phyloP scores from a whole-genome alignment of 2,797 vertebrate genomes.

The Pipistrellus pipistrellus region DNA sequence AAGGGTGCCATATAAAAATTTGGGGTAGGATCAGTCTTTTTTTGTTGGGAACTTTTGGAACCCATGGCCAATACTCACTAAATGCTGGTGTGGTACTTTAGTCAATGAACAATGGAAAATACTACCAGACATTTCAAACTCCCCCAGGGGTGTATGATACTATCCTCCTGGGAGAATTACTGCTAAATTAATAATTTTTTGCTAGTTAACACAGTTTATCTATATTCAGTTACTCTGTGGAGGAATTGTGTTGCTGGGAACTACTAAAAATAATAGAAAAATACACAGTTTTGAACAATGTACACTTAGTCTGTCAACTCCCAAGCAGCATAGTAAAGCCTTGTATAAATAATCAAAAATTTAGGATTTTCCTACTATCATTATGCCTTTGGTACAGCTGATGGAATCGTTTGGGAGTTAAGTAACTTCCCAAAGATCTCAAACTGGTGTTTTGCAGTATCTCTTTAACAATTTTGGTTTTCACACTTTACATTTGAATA shows the following conservation, averaged over 20 bases:
- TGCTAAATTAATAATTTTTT: not conserved
- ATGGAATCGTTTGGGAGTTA: not conserved
- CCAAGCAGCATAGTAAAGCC: not conserved
- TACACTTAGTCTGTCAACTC: not conserved
- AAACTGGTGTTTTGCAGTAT: not conserved
- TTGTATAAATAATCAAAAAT: not conserved
- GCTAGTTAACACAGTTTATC: not conserved
- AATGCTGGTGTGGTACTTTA: not conserved
- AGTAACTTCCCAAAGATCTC: not conserved
- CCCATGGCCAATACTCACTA: not conserved
- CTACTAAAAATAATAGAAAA: slow-evolving; percentile 35
- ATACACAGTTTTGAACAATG: not conserved
- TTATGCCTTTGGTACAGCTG: not conserved
- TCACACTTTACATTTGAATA: slow-evolving; percentile 19
- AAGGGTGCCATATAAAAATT: not conserved
- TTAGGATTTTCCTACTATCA: not conserved
- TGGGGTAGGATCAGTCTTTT: not conserved
- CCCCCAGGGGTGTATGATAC: not conserved
- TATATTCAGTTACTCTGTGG: not conserved
- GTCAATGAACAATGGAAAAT: not conserved
- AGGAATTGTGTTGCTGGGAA: not conserved
- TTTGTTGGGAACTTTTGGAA: not conserved
- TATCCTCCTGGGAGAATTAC: not conserved
- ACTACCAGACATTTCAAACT: not conserved
- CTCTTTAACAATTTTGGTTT: not conserved